phyloP scores from a whole-genome alignment of 2,113 vertebrate genomes.

The Kryptolebias marmoratus region DNA sequence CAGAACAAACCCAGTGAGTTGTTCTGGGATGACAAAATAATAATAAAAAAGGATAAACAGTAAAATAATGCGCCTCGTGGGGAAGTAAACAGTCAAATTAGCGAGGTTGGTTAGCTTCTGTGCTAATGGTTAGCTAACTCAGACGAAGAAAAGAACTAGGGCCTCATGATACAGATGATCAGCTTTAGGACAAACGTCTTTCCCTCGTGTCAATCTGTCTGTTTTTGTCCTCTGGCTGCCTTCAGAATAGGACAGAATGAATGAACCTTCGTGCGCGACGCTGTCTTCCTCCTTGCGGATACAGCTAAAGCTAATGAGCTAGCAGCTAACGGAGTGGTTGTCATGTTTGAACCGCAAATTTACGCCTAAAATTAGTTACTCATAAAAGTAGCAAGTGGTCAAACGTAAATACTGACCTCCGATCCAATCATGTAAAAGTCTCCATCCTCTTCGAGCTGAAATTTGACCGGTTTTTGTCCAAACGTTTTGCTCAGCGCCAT shows the following conservation, averaged over 20 bases:
- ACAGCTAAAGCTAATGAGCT: constrained; percentile 27
- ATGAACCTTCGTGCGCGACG: constrained; percentile 10
- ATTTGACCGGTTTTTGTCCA: constrained; percentile 95
- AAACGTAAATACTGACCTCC: constrained; percentile 79
- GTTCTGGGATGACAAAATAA: no score
- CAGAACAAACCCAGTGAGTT: no score
- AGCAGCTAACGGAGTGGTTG: constrained; percentile 23
- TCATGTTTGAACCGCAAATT: background rate
- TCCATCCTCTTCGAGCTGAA: constrained; percentile 93
- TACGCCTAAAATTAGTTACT: rapidly evolving
- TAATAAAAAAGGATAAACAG: background rate
- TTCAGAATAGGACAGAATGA: constrained; percentile 20
- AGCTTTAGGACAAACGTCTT: background rate
- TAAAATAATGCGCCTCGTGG: background rate
- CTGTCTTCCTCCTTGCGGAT: background rate
- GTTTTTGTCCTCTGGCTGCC: background rate
- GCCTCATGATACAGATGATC: background rate
- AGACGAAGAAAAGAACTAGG: background rate
- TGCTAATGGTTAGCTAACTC: background rate
- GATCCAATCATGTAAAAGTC: constrained; percentile 95
- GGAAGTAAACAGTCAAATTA: background rate
- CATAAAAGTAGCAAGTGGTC: rapidly evolving
- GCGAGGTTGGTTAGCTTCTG: background rate
- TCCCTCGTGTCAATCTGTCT: background rate
- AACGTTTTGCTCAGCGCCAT: constrained; percentile 96